Conservation (phyloP, 2,797 vertebrate species). For the Onychomys torridus region DNA sequence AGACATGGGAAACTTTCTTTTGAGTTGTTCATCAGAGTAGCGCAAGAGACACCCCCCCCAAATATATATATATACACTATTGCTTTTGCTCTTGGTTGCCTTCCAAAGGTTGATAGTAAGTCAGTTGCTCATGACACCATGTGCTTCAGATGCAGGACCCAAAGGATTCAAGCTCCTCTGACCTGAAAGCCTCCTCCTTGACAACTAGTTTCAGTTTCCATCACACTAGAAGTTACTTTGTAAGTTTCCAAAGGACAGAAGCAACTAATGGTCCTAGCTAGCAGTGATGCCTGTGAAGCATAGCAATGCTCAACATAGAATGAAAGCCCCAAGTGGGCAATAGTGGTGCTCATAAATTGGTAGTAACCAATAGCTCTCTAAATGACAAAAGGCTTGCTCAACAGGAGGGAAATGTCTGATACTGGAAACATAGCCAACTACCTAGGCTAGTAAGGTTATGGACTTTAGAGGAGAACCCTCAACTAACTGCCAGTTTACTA, state of each 20-base stretch:
- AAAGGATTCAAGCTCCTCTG: not conserved
- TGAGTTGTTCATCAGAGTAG: not conserved
- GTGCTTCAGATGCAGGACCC: not conserved
- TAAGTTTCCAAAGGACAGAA: not conserved
- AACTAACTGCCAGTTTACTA: not conserved
- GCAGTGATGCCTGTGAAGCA: not conserved
- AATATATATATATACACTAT: not conserved
- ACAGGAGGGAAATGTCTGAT: not conserved
- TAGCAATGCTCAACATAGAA: not conserved
- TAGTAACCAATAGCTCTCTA: not conserved
- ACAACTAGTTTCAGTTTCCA: not conserved
- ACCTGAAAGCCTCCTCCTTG: not conserved
- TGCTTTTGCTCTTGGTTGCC: not conserved
- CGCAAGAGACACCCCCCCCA: not conserved
- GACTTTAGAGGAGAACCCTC: not conserved
- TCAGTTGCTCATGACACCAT: not conserved
- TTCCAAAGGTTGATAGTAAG: not conserved
- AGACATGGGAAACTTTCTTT: not conserved
- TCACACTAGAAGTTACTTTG: not conserved
- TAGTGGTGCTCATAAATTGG: not conserved
- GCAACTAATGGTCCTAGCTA: not conserved
- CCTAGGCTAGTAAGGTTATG: not conserved
- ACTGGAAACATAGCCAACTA: not conserved
- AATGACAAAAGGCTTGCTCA: not conserved
- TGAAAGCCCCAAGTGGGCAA: not conserved